Evolutionary conservation across 2,113 vertebrate species (phyloP).

Genomic region (Ammodytes marinus): DNA sequence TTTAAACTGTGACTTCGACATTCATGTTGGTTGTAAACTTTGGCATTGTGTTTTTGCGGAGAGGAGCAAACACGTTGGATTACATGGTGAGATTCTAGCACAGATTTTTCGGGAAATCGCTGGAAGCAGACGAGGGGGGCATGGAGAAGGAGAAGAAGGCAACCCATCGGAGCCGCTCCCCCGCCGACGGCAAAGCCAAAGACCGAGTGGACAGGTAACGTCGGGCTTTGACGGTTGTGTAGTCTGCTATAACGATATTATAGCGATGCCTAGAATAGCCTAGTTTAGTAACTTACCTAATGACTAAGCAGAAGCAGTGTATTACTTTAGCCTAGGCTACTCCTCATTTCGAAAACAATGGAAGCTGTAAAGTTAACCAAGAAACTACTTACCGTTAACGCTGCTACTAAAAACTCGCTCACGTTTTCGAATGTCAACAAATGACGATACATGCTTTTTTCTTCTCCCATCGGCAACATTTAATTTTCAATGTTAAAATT

Average conservation of each 20-base stretch:
- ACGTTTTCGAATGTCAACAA: neutral
- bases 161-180: constrained; percentile 32
- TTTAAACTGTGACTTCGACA: neutral
- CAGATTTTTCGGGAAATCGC: neutral
- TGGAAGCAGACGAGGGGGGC: constrained; percentile 1
- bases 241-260: neutral
- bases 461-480: no score
- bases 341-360: neutral
- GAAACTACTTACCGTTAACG: neutral
- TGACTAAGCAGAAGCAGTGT: neutral
- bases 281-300: neutral
- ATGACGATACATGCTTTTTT: neutral
- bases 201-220: constrained; percentile 79
- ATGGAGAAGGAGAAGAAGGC: constrained; percentile 68
- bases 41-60: neutral
- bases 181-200: constrained; percentile 53
- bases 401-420: neutral
- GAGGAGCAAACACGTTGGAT: neutral
- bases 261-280: no score
- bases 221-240: neutral
- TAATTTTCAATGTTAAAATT: neutral
- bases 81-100: constrained; percentile 1
- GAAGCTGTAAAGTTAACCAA: neutral
- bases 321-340: neutral
- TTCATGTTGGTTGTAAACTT: constrained; percentile 2